Conservation (phyloP, 2,797 vertebrate species). For the Geotrypetes seraphini region DNA sequence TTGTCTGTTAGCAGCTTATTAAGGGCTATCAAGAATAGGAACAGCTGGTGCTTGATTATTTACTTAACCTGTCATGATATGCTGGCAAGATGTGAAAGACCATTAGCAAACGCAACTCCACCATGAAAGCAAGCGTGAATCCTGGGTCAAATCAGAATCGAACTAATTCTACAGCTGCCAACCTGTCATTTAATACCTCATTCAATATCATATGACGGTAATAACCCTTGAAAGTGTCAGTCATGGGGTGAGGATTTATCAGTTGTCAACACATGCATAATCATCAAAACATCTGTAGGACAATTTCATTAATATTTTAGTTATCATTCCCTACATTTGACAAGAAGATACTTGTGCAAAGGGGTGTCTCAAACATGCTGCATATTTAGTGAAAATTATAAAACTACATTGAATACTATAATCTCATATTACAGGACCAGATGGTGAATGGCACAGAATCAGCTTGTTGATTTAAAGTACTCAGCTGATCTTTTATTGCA, state of each 20-base stretch:
- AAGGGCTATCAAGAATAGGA: constrained; percentile 18
- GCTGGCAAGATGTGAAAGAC: constrained; percentile 7
- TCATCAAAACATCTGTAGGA: too few relatives aligned
- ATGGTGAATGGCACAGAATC: not conserved
- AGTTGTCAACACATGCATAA: too few relatives aligned
- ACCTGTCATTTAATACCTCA: too few relatives aligned
- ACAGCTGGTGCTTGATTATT: constrained; percentile 10
- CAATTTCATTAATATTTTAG: constrained; percentile 8
- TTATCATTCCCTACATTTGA: constrained; percentile 1
- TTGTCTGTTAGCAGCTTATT: constrained; percentile 20
- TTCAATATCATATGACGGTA: too few relatives aligned
- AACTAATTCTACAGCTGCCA: not conserved
- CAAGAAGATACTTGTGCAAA: too few relatives aligned
- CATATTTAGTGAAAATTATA: constrained; percentile 13
- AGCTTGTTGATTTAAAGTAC: too few relatives aligned
- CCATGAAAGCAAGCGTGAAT: constrained; percentile 8
- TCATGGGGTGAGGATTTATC: too few relatives aligned
- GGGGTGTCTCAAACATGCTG: constrained; percentile 6
- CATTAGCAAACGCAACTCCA: constrained; percentile 1
- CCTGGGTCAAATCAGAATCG: not conserved
- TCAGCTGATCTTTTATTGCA: too few relatives aligned
- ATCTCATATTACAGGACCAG: constrained; percentile 1
- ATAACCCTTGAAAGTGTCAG: too few relatives aligned
- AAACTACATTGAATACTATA: constrained; percentile 3
- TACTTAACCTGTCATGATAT: constrained; percentile 23